These are phyloP conservation scores for Ennomos fuscantarius DNA, from an alignment of 2,888 invertebrate species.

Conservation along the genomic window DNA sequence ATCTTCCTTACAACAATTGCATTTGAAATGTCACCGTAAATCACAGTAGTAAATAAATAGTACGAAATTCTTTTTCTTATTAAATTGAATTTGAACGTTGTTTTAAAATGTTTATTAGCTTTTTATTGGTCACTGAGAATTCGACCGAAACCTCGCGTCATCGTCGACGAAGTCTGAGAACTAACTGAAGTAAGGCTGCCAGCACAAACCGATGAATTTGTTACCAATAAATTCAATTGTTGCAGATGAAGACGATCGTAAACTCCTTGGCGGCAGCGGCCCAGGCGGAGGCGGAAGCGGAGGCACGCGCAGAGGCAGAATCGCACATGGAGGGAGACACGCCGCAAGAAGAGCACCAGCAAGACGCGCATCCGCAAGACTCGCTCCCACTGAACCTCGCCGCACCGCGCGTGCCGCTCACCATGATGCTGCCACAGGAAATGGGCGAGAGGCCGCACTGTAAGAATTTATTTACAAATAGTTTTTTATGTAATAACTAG, in stretches of 20 bases:
- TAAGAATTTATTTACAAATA: constrained; percentile 83
- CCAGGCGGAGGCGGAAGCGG: constrained; percentile 64
- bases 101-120: too few relatives aligned
- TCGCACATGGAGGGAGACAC: constrained; percentile 39
- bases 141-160: too few relatives aligned
- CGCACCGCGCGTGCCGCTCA: constrained; percentile 79
- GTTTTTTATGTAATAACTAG: too few relatives aligned
- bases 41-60: too few relatives aligned
- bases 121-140: too few relatives aligned
- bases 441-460: constrained; percentile 91
- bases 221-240: not conserved
- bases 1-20: too few relatives aligned
- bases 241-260: constrained; percentile 77
- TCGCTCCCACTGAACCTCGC: constrained; percentile 28
- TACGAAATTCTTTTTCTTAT: too few relatives aligned
- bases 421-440: constrained; percentile 85
- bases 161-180: too few relatives aligned
- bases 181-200: too few relatives aligned
- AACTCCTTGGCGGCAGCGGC: constrained; percentile 77
- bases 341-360: constrained; percentile 18
- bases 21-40: too few relatives aligned
- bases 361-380: not conserved
- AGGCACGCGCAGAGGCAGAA: constrained; percentile 65
- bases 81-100: too few relatives aligned
- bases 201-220: too few relatives aligned